Conservation (phyloP, 2,113 vertebrate species). For the Zosterops japonicus region DNA sequence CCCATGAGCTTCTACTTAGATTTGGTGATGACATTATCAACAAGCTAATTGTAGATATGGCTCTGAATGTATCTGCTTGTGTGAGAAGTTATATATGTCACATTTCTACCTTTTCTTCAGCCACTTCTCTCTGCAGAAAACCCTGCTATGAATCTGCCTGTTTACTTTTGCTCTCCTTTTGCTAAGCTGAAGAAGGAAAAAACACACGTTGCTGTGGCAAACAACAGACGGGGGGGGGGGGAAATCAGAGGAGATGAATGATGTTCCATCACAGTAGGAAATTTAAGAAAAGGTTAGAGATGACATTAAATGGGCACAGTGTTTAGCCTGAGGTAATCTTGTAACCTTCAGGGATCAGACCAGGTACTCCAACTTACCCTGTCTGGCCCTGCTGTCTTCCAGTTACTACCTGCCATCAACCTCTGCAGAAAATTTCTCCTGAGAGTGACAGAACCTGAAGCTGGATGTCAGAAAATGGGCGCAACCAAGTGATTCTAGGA, state of each 20-base stretch:
- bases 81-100: not conserved
- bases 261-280: not conserved
- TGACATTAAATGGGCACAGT: not conserved
- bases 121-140: not conserved
- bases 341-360: not conserved
- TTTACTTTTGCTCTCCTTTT: not conserved
- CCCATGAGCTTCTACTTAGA: not conserved
- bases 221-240: not conserved
- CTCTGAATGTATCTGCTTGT: not conserved
- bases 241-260: not conserved
- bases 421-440: not conserved
- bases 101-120: not conserved
- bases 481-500: not conserved
- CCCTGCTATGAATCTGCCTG: not conserved
- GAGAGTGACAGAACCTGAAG: not conserved
- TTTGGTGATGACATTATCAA: not conserved
- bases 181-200: not conserved
- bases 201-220: not conserved
- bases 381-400: not conserved
- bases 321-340: not conserved
- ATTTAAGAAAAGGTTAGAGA: constrained; percentile 12
- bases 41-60: not conserved
- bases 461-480: not conserved
- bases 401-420: not conserved
- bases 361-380: not conserved